phyloP scores from a whole-genome alignment of 1,140 invertebrate species.

The Thaumetopoea pityocampa region DNA sequence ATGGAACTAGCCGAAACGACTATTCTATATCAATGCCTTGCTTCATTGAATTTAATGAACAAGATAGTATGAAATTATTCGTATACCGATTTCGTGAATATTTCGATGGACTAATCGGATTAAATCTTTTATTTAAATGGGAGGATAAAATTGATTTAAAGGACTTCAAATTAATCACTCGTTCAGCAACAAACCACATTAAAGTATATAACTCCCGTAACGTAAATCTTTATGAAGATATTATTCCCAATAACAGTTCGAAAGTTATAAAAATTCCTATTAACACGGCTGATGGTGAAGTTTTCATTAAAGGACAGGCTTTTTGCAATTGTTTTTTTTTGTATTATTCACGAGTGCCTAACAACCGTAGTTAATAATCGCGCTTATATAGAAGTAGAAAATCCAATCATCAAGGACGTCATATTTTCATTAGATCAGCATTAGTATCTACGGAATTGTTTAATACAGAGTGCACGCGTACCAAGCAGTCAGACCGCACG shows the following conservation, averaged over 20 bases:
- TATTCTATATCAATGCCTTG: slow-evolving; percentile 1
- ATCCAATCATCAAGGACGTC: slow-evolving; percentile 14
- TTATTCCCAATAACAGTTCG: slow-evolving; percentile 10
- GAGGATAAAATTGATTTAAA: slow-evolving; percentile 18
- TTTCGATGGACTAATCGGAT: slow-evolving; percentile 20
- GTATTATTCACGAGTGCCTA: slow-evolving; percentile 14
- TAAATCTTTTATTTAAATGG: slow-evolving; percentile 17
- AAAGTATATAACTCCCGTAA: slow-evolving; percentile 14
- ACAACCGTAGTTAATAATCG: slow-evolving; percentile 14
- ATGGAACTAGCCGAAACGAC: neutral
- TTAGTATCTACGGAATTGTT: slow-evolving; percentile 2
- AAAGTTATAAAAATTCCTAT: slow-evolving; percentile 16
- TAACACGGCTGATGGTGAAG: slow-evolving; percentile 11
- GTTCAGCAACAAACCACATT: slow-evolving; percentile 11
- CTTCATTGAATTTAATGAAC: neutral
- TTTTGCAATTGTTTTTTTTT: slow-evolving; percentile 20
- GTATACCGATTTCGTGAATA: slow-evolving; percentile 17
- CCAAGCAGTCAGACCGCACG: neutral
- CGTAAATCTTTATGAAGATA: slow-evolving; percentile 19
- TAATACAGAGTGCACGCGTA: slow-evolving; percentile 12
- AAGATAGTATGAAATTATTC: neutral
- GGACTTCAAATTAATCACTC: slow-evolving; percentile 13
- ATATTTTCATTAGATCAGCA: slow-evolving; percentile 19
- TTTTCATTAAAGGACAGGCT: slow-evolving; percentile 12
- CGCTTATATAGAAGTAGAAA: slow-evolving; percentile 17